Base-by-base conservation (phyloP, 2,113 vertebrate species). In the Actinemys pallida region DNA sequence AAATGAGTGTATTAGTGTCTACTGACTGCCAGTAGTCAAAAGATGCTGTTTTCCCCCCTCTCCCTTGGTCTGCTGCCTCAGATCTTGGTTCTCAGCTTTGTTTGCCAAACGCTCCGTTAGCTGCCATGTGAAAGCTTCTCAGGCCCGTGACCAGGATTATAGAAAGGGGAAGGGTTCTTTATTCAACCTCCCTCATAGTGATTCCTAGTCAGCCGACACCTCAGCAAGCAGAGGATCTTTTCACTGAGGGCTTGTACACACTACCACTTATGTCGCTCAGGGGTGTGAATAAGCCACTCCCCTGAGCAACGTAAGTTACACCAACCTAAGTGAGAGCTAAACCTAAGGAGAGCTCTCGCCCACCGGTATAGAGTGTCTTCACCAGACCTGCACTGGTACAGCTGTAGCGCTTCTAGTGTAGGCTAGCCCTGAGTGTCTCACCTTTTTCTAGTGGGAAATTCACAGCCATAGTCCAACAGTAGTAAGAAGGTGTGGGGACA, bases 181-280 rank as follows among this genome's bases (percentile, higher is more conserved):
- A 24, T 82, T 45, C 29, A 57, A 6, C 13, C 25, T 5, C 54
- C 17, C 22, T 76, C 17, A 39, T 39, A 65, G 49, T 86, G 25
- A 42, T 69, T 76, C 75, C 11, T 29, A 1, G 1, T 12, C 50
- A 25, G 11, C 45, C 81, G 42, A 5, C 35, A 1, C 0, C 65
- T 80, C 42, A 0, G 0, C 50, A 11, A 83, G 82, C 29, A 50
- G 84, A 84, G 2, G 4, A 4, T 1, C 0, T 17, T 3, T 17
- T 72, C 52, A 62, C 76, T 14, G 0, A 25, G 79, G 75, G 29
- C 57, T 13, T 0, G 0, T 17, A 5, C 10, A 1, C 10, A 11
- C 75, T 12, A 3, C 78, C 72, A 20, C 8, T 56, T 91, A 9
- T 7, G 27, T 52, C 19, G 53, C 53, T 54, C 53, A 54, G 53